Conservation (phyloP, 2,113 vertebrate species). For the Ictalurus punctatus region DNA sequence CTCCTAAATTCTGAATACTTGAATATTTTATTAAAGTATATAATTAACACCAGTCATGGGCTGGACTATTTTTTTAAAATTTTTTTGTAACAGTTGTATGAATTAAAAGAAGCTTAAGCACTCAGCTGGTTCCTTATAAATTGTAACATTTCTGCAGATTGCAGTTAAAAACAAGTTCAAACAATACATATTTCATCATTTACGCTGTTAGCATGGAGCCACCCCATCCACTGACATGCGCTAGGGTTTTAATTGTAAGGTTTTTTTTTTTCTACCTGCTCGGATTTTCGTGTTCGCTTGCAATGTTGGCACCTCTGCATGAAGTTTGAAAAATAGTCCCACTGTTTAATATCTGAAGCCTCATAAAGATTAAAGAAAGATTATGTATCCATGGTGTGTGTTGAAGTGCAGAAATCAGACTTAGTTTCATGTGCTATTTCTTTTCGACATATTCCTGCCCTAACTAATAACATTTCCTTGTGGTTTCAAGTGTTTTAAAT, state of each 20-base stretch:
- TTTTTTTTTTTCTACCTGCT: background rate
- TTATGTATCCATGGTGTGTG: background rate
- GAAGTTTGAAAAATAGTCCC: background rate
- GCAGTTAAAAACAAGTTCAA: background rate
- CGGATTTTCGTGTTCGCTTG: background rate
- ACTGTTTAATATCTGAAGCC: background rate
- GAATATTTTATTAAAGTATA: no score
- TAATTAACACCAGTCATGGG: background rate
- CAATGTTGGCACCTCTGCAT: conserved; percentile 12
- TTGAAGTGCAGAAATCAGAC: background rate
- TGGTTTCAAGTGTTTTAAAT: background rate
- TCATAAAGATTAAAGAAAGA: background rate
- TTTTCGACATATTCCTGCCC: background rate
- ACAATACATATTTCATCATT: background rate
- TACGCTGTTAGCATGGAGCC: background rate
- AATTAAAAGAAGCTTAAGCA: background rate
- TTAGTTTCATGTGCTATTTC: background rate
- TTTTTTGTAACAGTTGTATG: background rate
- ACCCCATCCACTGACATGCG: no score
- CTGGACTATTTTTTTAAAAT: no score
- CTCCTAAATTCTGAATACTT: background rate
- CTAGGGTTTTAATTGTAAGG: background rate
- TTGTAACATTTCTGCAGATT: background rate
- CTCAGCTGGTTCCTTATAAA: background rate
- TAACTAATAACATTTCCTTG: background rate